Conservation (phyloP, 2,888 invertebrate genomes). For the Esperia sulphurella region DNA sequence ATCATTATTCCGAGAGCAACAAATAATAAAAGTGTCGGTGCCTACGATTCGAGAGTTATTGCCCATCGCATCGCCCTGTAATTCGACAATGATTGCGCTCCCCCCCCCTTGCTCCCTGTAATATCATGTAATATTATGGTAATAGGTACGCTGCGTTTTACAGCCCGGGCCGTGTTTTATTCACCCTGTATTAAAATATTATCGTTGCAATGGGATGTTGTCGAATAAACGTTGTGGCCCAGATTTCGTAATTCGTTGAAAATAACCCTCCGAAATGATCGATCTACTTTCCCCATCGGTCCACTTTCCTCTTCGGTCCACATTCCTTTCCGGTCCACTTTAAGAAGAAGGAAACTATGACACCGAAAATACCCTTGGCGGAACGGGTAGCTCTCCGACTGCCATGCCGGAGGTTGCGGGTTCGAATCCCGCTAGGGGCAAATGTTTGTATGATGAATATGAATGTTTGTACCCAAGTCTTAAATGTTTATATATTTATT, state of each 20-base stretch:
- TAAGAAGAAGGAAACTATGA: no score
- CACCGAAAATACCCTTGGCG: no score
- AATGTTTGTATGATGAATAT: no score
- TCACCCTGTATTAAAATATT: conserved; percentile 1
- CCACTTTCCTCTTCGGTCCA: no score
- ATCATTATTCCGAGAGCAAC: conserved; percentile 1
- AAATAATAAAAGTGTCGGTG: conserved; percentile 11
- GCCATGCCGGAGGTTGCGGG: no score
- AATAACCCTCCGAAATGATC: no score
- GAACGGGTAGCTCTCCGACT: no score
- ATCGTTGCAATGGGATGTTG: neutral
- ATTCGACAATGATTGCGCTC: conserved; percentile 23
- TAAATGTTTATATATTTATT: no score
- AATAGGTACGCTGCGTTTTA: conserved; percentile 21
- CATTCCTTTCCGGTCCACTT: no score
- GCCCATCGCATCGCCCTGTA: conserved; percentile 18
- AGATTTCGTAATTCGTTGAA: neutral
- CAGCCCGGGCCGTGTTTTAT: conserved; percentile 14
- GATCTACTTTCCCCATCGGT: no score
- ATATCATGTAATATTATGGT: conserved; percentile 25
- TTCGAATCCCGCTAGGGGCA: no score
- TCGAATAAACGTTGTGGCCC: neutral
- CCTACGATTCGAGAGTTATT: conserved; percentile 20
- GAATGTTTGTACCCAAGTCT: no score
- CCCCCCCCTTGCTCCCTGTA: conserved; percentile 9